Evolutionary conservation across 2,797 vertebrate genomes (phyloP), one percentile per base, ranked within the genome.

Genomic region (Scleropages formosus): DNA sequence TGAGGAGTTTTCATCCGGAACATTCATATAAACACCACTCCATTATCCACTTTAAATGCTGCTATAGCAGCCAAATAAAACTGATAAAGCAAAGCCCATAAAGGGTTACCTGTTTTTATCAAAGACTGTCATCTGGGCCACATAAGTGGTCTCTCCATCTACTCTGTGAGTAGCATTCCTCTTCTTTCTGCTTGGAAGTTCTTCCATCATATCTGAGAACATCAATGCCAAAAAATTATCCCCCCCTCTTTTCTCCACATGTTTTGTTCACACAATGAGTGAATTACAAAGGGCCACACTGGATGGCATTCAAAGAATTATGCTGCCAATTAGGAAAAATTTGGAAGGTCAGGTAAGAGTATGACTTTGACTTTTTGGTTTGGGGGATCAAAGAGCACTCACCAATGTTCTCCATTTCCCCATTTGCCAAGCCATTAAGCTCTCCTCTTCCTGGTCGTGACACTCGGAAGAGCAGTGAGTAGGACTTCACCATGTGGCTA

Each of bases 111-210:
- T 95, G 85, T 99, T 99, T 90, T 99, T 99, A 91, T 98, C 97
- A 90, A 98, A 98, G 77, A 98, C 96, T 1, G 96, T 98, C 96
- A 98, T 98, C 87, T 98, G 96, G 87, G 96, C 96, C 86, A 98
- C 93, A 86, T 93, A 98, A 0, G 94, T 96, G 85, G 93, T 93
- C 77, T 96, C 95, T 1, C 93, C 95, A 66, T 97, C 96, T 72
- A 97, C 96, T 83, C 94, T 93, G 80, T 95, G 96, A 44, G 94
- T 94, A 4, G 88, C 93, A 77, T 91, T 94, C 79, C 96, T 93
- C 91, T 96, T 98, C 83, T 95, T 95, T 86, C 96, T 94, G 77
- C 90, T 85, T 77, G 93, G 90, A 83, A 92, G 85, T 78, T 95
- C 94, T 83, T 98, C 96, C 47, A 89, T 95, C 78, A 99, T 92